Base-by-base conservation (phyloP, 2,797 vertebrate genomes). In the Myioborus miniatus region DNA sequence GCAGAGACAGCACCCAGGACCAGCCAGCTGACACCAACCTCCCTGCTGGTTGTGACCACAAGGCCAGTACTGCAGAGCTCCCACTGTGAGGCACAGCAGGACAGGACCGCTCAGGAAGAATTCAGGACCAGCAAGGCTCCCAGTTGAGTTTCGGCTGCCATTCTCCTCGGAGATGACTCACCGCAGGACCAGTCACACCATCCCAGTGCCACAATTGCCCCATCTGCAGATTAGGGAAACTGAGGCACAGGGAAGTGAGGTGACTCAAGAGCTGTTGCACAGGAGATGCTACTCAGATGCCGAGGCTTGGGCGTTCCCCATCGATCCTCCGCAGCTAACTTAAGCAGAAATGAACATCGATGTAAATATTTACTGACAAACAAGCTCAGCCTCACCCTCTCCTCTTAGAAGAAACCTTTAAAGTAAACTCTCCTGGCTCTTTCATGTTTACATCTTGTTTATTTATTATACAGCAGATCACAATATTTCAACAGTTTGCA, bases 331-430 rank as follows among this genome's bases (percentile, higher is more conserved):
- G 0, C 86, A 93, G 95, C 95, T 87, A 96, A 96, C 95, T 96
- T 95, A 94, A 94, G 94, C 94, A 97, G 96, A 97, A 97, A 96
- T 94, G 95, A 97, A 96, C 93, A 96, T 94, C 78, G 87, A 93
- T 91, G 94, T 96, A 96, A 97, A 97, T 97, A 97, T 97, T 97
- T 96, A 97, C 96, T 89, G 93, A 97, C 95, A 96, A 95, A 93
- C 58, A 4, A 95, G 87, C 93, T 85, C 94, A 84, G 95, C 96
- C 95, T 95, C 96, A 96, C 94, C 96, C 95, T 95, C 94, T 90
- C 52, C 52, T 95, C 92, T 92, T 46, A 87, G 68, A 95, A 90
- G 92, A 89, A 82, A 85, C 70, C 93, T 94, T 96, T 93, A 92
- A 96, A 96, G 95, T 95, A 96, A 97, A 97, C 94, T 93, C 93